phyloP scores from a whole-genome alignment of 2,888 invertebrate genomes.

The Bembecia ichneumoniformis region DNA sequence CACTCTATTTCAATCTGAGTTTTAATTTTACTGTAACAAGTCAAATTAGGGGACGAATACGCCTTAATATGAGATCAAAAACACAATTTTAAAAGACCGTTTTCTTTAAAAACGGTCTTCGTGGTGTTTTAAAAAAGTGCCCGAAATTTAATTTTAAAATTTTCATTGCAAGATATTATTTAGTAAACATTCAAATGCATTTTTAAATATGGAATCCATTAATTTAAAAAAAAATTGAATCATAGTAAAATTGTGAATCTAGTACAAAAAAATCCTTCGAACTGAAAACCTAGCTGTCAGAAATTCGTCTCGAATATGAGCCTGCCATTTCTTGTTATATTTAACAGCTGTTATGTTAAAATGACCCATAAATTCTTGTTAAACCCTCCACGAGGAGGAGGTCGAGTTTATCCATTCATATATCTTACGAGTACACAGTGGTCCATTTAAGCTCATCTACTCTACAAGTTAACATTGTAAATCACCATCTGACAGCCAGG shows the following conservation, averaged over 20 bases:
- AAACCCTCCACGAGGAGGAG: conserved; percentile 42
- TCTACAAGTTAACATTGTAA: conserved; percentile 8
- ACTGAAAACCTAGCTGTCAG: neutral
- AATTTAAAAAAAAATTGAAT: too few species aligned
- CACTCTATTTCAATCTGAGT: too few species aligned
- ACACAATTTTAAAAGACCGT: too few species aligned
- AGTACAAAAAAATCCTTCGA: neutral
- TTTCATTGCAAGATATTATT: too few species aligned
- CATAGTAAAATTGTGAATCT: neutral
- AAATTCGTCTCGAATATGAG: neutral
- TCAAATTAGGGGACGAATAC: too few species aligned
- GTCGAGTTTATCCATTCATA: conserved; percentile 40
- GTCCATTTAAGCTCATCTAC: conserved; percentile 10
- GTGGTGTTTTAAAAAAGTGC: too few species aligned
- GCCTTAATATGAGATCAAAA: too few species aligned
- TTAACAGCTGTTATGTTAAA: conserved; percentile 15
- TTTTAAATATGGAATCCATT: too few species aligned
- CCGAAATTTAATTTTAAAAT: too few species aligned
- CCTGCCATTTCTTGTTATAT: neutral
- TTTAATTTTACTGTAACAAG: too few species aligned
- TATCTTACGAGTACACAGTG: conserved; percentile 25
- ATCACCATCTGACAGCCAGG: conserved; percentile 11
- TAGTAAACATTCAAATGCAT: too few species aligned
- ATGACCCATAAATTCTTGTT: conserved; percentile 33
- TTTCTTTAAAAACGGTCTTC: too few species aligned